Conservation (phyloP, 2,888 invertebrate genomes). For the Sphaeridia pumilis region DNA sequence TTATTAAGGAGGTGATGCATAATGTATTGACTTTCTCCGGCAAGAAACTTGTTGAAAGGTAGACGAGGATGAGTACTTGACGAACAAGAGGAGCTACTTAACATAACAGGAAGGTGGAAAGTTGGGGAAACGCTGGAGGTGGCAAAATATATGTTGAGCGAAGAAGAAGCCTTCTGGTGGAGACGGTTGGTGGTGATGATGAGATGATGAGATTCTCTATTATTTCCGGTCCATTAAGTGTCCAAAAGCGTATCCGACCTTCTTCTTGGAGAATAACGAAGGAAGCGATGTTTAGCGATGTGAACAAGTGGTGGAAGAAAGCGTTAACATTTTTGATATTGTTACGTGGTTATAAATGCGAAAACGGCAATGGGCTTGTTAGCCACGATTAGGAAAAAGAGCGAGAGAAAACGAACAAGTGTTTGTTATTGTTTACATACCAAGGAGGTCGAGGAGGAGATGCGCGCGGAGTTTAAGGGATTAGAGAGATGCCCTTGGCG, state of each 20-base stretch:
- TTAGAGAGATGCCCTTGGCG: too few relatives aligned
- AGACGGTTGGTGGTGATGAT: not conserved
- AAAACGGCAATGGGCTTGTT: too few relatives aligned
- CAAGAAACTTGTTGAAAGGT: not conserved
- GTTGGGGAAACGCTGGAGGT: not conserved
- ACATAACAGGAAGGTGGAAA: slow-evolving; percentile 1
- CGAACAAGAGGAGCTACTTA: not conserved
- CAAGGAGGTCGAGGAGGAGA: too few relatives aligned
- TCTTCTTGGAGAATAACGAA: too few relatives aligned
- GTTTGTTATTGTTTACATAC: too few relatives aligned
- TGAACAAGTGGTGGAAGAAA: too few relatives aligned
- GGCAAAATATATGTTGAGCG: not conserved
- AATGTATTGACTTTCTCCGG: not conserved
- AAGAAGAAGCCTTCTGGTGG: not conserved
- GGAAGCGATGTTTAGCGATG: too few relatives aligned
- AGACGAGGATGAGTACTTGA: not conserved
- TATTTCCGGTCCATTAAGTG: slow-evolving; percentile 23
- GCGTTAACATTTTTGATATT: too few relatives aligned
- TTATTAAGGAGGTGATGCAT: not conserved
- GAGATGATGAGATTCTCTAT: slow-evolving; percentile 20
- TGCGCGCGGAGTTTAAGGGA: too few relatives aligned
- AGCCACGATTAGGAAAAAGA: too few relatives aligned
- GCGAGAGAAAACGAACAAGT: too few relatives aligned
- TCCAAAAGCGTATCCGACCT: slow-evolving; percentile 17
- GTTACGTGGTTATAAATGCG: too few relatives aligned